A percentile compares a stretch with the other conserved stretches of the same genome.
These are phyloP conservation scores for Metallyticus violacea DNA, from an alignment of 2,888 invertebrate genomes.

Conservation along the genomic window DNA sequence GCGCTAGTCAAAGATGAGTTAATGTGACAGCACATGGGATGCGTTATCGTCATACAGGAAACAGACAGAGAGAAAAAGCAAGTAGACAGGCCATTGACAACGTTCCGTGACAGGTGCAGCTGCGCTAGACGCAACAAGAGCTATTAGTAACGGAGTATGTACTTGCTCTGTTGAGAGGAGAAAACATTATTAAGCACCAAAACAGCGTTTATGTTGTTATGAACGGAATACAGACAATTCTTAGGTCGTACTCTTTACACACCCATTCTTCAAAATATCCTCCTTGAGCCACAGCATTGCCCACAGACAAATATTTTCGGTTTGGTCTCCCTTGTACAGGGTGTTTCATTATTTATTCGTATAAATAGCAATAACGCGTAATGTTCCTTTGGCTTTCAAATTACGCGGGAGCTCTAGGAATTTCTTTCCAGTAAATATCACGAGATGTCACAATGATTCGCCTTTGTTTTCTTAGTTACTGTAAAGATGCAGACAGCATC, in stretches of 20 bases:
- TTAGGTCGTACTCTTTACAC: neutral
- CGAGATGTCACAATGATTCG: too few relatives aligned
- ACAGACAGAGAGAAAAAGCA: neutral
- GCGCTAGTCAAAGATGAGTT: too few relatives aligned
- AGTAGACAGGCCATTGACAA: neutral
- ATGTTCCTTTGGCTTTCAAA: too few relatives aligned
- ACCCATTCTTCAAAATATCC: neutral
- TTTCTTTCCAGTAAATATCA: too few relatives aligned
- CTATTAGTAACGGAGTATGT: neutral
- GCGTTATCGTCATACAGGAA: neutral
- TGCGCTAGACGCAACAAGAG: neutral
- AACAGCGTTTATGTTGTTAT: neutral
- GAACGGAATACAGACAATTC: neutral
- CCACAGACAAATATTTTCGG: too few relatives aligned
- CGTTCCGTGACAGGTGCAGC: neutral
- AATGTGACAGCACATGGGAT: neutral
- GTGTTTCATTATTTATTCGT: too few relatives aligned
- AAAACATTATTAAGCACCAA: too few relatives aligned
- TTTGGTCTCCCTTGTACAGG: too few relatives aligned
- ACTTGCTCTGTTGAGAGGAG: neutral
- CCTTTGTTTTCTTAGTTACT: too few relatives aligned
- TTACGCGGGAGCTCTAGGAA: too few relatives aligned
- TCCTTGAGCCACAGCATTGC: neutral
- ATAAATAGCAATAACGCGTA: too few relatives aligned
- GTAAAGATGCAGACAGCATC: too few relatives aligned